Evolutionary conservation across 1,140 invertebrate species (phyloP), one percentile per base, ranked within the genome.

Genomic region (Drosophila willistoni): DNA sequence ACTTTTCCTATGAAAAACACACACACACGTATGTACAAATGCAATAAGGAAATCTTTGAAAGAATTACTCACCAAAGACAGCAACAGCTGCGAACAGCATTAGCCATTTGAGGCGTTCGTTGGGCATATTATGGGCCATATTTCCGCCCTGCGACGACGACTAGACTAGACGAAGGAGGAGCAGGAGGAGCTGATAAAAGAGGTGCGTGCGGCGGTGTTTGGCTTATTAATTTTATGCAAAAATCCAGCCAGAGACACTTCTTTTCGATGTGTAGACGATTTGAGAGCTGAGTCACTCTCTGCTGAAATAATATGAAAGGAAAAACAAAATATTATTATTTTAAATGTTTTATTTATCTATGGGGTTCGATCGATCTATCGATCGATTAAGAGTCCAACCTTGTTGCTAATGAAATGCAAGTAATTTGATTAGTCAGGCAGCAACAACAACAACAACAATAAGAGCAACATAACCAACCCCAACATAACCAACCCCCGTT

Each of bases 71-170:
- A 86, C 82, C 82, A 39, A 82, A 60, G 41, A 77, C 25, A 64
- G 68, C 66, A 79, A 87, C 83, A 87, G 83, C 82, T 86, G 82
- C 76, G 76, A 68, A 87, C 67, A 87, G 76, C 66, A 80, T 82
- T 87, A 87, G 82, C 82, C 83, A 82, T 71, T 86, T 79, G 54
- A 64, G 76, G 76, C 79, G 76, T 79, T 76, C 83, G 71, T 71
- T 79, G 51, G 79, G 41, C 79, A 79, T 76, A 71, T 71, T 70
- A 55, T 79, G 42, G 70, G 83, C 79, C 82, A 70, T 75, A 62
- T 67, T 85, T 73, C 75, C 64, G 72, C 71, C 54, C 65, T 42
- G 65, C 73, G 59, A 57, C 73, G 59, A 57, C 5, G 41, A n/a
- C 7, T 9, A 36, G 57, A 47, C 9, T 47, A 42, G 44, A 7